A percentile compares a stretch with the other conserved stretches of the same genome.
phyloP scores from a whole-genome alignment of 1,140 invertebrate species.

The Thaumetopoea pityocampa region DNA sequence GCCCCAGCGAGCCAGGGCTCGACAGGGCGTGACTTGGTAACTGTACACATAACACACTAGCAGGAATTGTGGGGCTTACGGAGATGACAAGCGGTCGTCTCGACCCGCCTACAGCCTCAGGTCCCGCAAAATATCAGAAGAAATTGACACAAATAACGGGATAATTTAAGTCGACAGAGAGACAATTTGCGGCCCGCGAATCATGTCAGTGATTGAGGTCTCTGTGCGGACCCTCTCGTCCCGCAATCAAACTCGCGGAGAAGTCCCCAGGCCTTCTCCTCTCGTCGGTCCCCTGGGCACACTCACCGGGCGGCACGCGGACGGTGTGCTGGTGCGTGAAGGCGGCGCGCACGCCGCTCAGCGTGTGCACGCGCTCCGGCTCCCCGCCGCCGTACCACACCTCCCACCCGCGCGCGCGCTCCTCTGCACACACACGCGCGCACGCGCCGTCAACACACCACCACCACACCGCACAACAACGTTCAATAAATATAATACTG shows the following conservation, averaged over 20 bases:
- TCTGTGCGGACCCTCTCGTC: no score
- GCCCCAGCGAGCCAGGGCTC: no score
- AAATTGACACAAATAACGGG: no score
- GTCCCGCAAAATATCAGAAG: no score
- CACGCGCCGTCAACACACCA: neutral
- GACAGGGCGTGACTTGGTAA: no score
- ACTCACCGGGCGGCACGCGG: conserved; percentile 43
- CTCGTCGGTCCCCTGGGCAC: neutral
- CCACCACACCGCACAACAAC: neutral
- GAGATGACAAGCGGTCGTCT: no score
- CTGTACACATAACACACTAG: no score
- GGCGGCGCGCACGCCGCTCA: conserved; percentile 28
- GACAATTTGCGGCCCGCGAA: no score
- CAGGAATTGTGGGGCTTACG: no score
- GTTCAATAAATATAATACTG: neutral
- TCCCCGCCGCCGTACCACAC: conserved; percentile 57
- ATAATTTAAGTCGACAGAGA: no score
- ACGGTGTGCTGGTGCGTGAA: conserved; percentile 53
- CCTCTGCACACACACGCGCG: conserved; percentile 20
- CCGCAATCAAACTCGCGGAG: neutral
- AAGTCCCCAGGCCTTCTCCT: neutral
- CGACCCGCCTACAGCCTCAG: no score
- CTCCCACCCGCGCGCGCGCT: conserved; percentile 44
- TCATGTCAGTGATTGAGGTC: no score
- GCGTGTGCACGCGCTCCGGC: conserved; percentile 47